Conservation (phyloP, 2,888 invertebrate species). For the Nymphalis urticae region DNA sequence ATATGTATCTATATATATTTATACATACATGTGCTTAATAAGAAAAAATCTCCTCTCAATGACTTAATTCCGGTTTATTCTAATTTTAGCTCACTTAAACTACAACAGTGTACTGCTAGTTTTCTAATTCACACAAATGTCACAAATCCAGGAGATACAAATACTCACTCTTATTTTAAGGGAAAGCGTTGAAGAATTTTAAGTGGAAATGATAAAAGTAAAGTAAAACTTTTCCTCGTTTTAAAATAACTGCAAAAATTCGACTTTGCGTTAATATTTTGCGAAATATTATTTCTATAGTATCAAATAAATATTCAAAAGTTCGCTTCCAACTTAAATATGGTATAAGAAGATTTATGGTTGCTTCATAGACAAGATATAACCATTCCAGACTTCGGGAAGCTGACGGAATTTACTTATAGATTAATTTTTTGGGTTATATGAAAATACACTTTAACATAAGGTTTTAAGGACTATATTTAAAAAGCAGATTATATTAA, state of each 20-base stretch:
- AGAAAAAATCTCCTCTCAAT: no score
- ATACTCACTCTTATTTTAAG: no score
- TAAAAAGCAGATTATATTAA: neutral
- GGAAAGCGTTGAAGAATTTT: no score
- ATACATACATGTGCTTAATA: no score
- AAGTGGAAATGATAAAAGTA: no score
- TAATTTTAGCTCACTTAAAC: no score
- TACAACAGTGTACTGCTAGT: no score
- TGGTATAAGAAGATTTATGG: slow-evolving; percentile 23
- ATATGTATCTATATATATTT: no score
- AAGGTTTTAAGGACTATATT: neutral
- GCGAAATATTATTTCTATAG: neutral
- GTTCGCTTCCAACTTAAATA: slow-evolving; percentile 16
- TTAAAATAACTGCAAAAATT: neutral
- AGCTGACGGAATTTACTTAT: slow-evolving; percentile 25
- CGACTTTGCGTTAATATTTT: neutral
- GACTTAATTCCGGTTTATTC: no score
- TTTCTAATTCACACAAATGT: no score
- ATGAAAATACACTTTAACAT: slow-evolving; percentile 8
- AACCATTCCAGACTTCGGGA: slow-evolving; percentile 16
- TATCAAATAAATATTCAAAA: slow-evolving; percentile 14
- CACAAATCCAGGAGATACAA: no score
- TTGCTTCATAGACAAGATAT: slow-evolving; percentile 21
- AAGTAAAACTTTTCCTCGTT: no score
- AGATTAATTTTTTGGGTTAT: slow-evolving; percentile 14